phyloP scores from a whole-genome alignment of 2,888 invertebrate species.

The Hypercompe scribonia region DNA sequence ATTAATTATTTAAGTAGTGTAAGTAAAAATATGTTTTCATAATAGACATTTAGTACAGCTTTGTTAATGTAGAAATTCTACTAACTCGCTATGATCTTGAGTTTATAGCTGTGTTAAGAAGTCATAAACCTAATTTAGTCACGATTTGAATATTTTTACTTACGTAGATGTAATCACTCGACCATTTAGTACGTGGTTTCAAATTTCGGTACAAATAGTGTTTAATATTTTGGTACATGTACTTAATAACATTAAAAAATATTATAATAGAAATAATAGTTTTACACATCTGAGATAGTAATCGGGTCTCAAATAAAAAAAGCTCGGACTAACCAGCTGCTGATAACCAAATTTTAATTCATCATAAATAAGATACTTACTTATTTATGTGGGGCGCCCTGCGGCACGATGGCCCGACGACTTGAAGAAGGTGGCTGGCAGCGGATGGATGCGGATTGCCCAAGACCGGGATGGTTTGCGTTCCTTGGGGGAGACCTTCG shows the following conservation, averaged over 20 bases:
- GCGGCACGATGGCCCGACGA: no score
- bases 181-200: not conserved
- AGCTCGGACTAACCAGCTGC: no score
- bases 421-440: no score
- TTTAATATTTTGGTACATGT: not conserved
- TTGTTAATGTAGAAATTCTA: not conserved
- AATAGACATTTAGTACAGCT: not conserved
- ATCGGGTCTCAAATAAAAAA: no score
- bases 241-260: not conserved
- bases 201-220: not conserved
- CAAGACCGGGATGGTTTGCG: no score
- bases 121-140: constrained; percentile 11
- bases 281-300: no score
- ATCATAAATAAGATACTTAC: no score
- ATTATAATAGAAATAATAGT: not conserved
- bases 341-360: no score
- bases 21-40: no score
- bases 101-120: constrained; percentile 6
- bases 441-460: no score
- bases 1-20: not conserved
- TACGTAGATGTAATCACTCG: not conserved
- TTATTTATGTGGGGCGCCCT: no score
- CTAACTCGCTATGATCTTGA: not conserved
- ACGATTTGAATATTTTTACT: constrained; percentile 4
- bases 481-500: no score